These are phyloP conservation scores for Popillia japonica DNA, from an alignment of 1,140 invertebrate species.

Conservation along the genomic window DNA sequence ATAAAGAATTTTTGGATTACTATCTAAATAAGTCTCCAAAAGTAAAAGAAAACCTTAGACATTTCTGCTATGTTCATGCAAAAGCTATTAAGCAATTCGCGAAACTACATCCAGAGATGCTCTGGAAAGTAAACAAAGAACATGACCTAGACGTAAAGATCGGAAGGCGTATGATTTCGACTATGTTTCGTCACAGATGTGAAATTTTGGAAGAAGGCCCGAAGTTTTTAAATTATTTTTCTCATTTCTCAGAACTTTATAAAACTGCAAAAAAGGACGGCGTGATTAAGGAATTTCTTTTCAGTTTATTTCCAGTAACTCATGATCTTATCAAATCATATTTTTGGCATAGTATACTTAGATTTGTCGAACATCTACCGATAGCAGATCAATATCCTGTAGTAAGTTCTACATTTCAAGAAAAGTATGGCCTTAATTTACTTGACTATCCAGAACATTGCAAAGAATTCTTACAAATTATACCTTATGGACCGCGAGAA, in stretches of 20 bases:
- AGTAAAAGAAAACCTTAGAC: background rate
- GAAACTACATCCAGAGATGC: background rate
- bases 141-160: background rate
- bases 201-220: background rate
- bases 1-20: background rate
- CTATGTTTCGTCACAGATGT: background rate
- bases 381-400: background rate
- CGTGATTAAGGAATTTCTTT: background rate
- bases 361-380: background rate
- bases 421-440: background rate
- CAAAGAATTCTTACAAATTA: background rate
- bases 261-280: slow-evolving; percentile 1
- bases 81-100: background rate
- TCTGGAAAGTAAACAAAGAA: background rate
- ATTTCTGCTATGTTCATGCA: background rate
- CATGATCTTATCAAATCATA: background rate
- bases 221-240: background rate
- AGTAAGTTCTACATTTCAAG: background rate
- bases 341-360: background rate
- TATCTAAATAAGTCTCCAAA: slow-evolving; percentile 15
- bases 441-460: background rate
- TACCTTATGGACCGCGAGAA: background rate
- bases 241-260: background rate
- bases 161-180: background rate
- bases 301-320: background rate